phyloP scores from a whole-genome alignment of 37 sponge, comb jelly and placozoan species.

The Chondrosia reniformis region DNA sequence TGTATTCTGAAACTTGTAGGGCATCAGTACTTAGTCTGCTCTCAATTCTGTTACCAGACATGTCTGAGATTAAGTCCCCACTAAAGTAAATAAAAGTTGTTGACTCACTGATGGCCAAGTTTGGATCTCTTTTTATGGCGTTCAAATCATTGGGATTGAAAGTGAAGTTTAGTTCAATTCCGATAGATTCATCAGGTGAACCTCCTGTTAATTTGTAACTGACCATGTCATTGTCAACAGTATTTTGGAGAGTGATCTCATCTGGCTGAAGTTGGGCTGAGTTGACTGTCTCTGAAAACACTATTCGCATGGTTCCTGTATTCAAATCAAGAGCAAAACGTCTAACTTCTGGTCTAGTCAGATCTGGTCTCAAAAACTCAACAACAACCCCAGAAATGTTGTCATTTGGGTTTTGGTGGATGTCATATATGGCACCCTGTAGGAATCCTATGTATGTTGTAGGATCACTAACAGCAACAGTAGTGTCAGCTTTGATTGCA shows the following conservation, averaged over 20 bases:
- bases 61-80: slow-evolving; percentile 69
- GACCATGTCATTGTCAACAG: not conserved
- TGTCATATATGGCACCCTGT: slow-evolving; percentile 42
- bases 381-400: slow-evolving; percentile 9
- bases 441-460: slow-evolving; percentile 62
- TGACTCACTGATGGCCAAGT: slow-evolving; percentile 39
- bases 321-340: slow-evolving; percentile 69
- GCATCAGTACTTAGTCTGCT: slow-evolving; percentile 47
- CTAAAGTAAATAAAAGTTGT: slow-evolving; percentile 71
- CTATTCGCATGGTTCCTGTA: slow-evolving; percentile 37
- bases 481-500: slow-evolving; percentile 54
- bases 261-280: slow-evolving; percentile 40
- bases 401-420: slow-evolving; percentile 61
- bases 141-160: slow-evolving; percentile 45
- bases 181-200: slow-evolving; percentile 16
- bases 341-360: slow-evolving; percentile 54
- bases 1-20: slow-evolving; percentile 17
- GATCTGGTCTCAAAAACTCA: slow-evolving; percentile 36
- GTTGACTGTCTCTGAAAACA: slow-evolving; percentile 84
- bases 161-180: slow-evolving; percentile 36
- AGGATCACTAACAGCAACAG: slow-evolving; percentile 47
- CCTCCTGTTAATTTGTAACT: slow-evolving; percentile 62
- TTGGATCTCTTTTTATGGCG: slow-evolving; percentile 47
- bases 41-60: slow-evolving; percentile 66
- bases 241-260: slow-evolving; percentile 57